A percentile compares a stretch with the other conserved stretches of the same genome.
These are phyloP conservation scores for Slavum lentiscoides DNA, from an alignment of 2,888 invertebrate species.

Conservation along the genomic window DNA sequence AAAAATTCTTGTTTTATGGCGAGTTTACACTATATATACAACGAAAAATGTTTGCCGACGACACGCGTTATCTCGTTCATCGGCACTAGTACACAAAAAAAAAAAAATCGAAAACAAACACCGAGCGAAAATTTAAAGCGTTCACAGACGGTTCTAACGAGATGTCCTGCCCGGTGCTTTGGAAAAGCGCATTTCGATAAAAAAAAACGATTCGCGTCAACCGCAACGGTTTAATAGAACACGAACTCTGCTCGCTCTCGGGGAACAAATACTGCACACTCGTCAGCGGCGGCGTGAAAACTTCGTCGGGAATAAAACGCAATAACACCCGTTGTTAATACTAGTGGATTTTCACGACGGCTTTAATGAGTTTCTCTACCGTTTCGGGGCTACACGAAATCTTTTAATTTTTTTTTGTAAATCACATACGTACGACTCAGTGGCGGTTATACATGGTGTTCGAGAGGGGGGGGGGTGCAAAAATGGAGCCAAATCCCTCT, in stretches of 20 bases:
- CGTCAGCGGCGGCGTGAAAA: not conserved
- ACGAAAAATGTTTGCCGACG: slow-evolving; percentile 29
- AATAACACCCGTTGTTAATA: not conserved
- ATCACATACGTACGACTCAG: too few species aligned
- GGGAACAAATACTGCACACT: too few species aligned
- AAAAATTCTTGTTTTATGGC: not conserved
- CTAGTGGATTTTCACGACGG: not conserved
- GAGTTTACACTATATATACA: slow-evolving; percentile 10
- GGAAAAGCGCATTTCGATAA: not conserved
- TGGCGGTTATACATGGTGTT: too few species aligned
- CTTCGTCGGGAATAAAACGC: too few species aligned
- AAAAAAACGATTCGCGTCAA: not conserved
- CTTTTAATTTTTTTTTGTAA: too few species aligned
- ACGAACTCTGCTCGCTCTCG: not conserved
- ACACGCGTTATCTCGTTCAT: slow-evolving; percentile 20
- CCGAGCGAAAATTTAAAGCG: not conserved
- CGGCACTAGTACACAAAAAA: not conserved
- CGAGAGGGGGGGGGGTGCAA: too few species aligned
- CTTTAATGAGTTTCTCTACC: too few species aligned
- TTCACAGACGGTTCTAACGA: not conserved
- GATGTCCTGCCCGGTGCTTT: not conserved
- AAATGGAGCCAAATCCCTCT: too few species aligned
- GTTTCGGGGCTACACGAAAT: too few species aligned
- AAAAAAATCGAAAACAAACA: slow-evolving; percentile 16
- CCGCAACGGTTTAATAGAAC: not conserved